These are phyloP conservation scores for Lepus townsendii DNA, from an alignment of 2,797 vertebrate genomes.

Conservation along the genomic window DNA sequence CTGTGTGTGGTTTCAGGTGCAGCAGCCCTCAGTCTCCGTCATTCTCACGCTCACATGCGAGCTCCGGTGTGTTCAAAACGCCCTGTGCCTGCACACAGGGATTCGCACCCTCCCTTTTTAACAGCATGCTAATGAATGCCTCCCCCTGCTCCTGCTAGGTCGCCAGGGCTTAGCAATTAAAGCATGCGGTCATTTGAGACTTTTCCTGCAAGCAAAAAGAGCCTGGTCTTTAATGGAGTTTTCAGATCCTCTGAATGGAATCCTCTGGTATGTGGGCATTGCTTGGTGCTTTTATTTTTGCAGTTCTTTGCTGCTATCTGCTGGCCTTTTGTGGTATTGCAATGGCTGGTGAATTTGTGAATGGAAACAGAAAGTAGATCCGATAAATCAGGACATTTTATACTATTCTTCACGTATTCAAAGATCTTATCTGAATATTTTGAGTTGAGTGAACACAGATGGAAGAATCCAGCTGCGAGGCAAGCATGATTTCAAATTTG, in stretches of 20 bases:
- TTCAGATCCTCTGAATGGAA: background rate
- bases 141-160: constrained; percentile 31
- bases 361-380: background rate
- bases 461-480: background rate
- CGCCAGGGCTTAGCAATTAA: constrained; percentile 59
- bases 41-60: background rate
- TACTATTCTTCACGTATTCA: background rate
- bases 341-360: constrained; percentile 1
- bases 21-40: background rate
- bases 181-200: constrained; percentile 2
- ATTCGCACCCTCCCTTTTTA: background rate
- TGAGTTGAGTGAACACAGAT: background rate
- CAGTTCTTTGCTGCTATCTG: constrained; percentile 88
- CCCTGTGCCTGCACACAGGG: background rate
- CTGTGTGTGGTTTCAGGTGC: background rate
- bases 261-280: rapidly evolving
- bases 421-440: constrained; percentile 21
- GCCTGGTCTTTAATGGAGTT: constrained; percentile 33
- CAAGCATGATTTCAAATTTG: background rate
- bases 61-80: background rate
- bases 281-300: background rate
- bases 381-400: background rate
- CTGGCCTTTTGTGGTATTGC: constrained; percentile 78
- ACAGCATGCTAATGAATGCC: constrained; percentile 1
- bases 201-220: constrained; percentile 43